Evolutionary conservation across 2,797 vertebrate species (phyloP).

Genomic region (Acanthornis magna): DNA sequence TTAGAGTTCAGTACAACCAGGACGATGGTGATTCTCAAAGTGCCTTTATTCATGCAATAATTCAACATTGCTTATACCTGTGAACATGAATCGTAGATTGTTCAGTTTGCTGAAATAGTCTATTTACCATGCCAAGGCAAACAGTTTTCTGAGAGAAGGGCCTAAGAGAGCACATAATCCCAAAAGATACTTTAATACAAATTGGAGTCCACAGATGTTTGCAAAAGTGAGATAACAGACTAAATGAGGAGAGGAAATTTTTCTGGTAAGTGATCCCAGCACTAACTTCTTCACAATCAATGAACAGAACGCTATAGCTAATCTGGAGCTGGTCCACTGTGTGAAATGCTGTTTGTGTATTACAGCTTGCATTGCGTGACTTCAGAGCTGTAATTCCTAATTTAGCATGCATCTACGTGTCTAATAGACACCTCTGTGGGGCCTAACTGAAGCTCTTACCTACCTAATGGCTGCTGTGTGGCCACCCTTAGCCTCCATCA

Average conservation of each 20-base stretch:
- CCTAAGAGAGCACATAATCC: neutral
- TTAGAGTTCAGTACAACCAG: neutral
- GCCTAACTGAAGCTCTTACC: neutral
- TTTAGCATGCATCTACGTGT: neutral
- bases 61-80: neutral
- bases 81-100: neutral
- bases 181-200: neutral
- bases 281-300: neutral
- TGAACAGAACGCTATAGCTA: neutral
- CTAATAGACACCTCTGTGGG: neutral
- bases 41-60: slow-evolving; percentile 32
- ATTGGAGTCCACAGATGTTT: neutral
- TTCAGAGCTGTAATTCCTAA: neutral
- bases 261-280: neutral
- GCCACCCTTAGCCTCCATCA: neutral
- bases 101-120: neutral
- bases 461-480: neutral
- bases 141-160: neutral
- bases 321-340: neutral
- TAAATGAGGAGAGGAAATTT: neutral
- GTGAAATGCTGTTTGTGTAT: neutral
- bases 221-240: neutral
- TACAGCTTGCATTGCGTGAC: neutral
- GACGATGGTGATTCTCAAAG: neutral
- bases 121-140: neutral